Conservation (phyloP, 1,140 invertebrate species). For the Papilio glaucus region DNA sequence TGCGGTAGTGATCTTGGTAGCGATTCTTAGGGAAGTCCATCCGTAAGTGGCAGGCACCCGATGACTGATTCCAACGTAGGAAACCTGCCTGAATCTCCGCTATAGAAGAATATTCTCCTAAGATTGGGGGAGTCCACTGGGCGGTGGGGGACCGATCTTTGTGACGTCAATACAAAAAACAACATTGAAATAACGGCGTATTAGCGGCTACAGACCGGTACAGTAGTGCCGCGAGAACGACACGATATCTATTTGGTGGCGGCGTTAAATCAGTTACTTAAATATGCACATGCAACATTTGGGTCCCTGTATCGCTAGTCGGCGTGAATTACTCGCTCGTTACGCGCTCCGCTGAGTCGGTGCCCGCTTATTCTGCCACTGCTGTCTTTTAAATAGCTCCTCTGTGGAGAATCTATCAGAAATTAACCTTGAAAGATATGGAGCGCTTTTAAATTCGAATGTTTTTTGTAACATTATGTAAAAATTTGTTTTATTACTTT, state of each 20-base stretch:
- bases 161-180: too few relatives aligned
- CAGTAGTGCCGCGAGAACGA: neutral
- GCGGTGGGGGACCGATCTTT: too few relatives aligned
- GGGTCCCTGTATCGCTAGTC: slow-evolving; percentile 22
- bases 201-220: neutral
- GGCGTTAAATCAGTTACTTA: neutral
- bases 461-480: slow-evolving; percentile 12
- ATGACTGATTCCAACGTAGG: too few relatives aligned
- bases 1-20: too few relatives aligned
- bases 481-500: too few relatives aligned
- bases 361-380: slow-evolving; percentile 45
- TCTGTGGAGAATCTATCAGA: slow-evolving; percentile 56
- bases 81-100: too few relatives aligned
- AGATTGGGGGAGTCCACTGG: too few relatives aligned
- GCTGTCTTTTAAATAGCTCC: slow-evolving; percentile 67
- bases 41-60: too few relatives aligned
- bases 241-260: neutral
- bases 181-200: too few relatives aligned
- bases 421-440: slow-evolving; percentile 41
- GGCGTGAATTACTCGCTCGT: slow-evolving; percentile 54
- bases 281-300: slow-evolving; percentile 14
- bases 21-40: too few relatives aligned
- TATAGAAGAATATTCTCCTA: too few relatives aligned
- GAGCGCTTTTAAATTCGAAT: slow-evolving; percentile 44
- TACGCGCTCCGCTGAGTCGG: slow-evolving; percentile 45